Base-by-base conservation (phyloP, 2,888 invertebrate genomes). In the Rhamnusium bicolor region DNA sequence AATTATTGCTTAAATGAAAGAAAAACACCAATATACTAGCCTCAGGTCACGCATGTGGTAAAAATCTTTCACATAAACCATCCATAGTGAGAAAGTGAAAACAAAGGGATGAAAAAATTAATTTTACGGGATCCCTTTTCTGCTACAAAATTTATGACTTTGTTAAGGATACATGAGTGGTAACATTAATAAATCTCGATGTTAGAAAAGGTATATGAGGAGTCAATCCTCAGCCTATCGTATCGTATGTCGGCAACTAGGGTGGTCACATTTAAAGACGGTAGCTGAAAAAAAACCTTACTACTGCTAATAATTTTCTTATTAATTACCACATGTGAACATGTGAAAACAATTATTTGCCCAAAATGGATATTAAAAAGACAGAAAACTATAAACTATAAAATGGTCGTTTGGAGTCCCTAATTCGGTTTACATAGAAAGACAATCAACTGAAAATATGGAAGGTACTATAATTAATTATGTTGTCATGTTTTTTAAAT, bases 271-370 rank as follows among this genome's bases (percentile, higher is more conserved):
- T 40, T 46, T 21, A 21, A 14, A 58, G 58, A 56, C 68, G 65
- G 71, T 66, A 62, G 68, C 68, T 70, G 65, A n/a, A n/a, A 74
- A 71, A 54, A 71, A 69, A 47, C 49, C 19, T 58, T 32, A 16
- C 60, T 60, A 54, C 72, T 67, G 73, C 71, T 69, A 74, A 77
- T 77, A 77, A 77, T 72, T 72, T 68, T 70, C 68, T 60, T 70
- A 65, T 72, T 74, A 76, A 76, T 76, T 76, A 69, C 73, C 72
- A 69, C 71, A 40, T 66, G 29, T 61, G 54, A 68, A 58, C 76
- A 76, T 71, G 72, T 76, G 76, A 70, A 68, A 68, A 74, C 74
- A 68, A 76, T 76, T 76, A 76, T 71, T 67, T 51, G 63, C 47
- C 32, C 66, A 69, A 73, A 73, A 56, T 69, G 65, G 53, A 53